Evolutionary conservation across 2,888 invertebrate genomes (phyloP).

Genomic region (Parnassius mnemosyne): DNA sequence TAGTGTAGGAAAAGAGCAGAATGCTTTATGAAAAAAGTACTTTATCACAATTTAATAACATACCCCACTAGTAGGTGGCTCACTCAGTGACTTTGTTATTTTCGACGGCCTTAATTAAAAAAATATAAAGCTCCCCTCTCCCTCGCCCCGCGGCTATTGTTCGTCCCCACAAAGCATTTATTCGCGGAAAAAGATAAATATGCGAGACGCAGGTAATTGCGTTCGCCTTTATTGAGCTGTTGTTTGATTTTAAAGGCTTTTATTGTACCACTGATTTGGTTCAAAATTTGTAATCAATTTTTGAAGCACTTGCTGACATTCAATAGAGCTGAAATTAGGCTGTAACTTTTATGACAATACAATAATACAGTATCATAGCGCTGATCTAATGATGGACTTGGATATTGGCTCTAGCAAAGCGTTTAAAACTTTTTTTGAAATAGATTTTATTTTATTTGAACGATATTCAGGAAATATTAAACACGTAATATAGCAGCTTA

Average conservation of each 20-base stretch:
- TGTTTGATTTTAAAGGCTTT: conserved; percentile 75
- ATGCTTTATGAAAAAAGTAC: conserved; percentile 58
- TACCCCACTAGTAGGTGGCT: conserved; percentile 62
- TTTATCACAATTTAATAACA: conserved; percentile 64
- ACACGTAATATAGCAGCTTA: no score
- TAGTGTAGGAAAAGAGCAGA: conserved; percentile 43
- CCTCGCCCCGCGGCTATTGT: conserved; percentile 56
- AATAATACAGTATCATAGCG: no score
- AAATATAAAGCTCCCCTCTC: conserved; percentile 73
- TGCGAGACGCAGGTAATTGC: conserved; percentile 73
- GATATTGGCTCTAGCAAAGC: no score
- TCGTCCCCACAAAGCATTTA: conserved; percentile 67
- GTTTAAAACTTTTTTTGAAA: no score
- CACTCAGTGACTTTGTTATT: conserved; percentile 77
- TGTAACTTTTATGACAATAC: no score
- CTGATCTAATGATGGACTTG: no score
- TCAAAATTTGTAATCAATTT: no score
- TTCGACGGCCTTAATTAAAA: conserved; percentile 79
- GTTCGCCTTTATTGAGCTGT: conserved; percentile 70
- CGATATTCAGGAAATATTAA: no score
- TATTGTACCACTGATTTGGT: conserved; percentile 44
- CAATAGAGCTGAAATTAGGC: no score
- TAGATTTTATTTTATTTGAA: no score
- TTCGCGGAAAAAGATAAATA: conserved; percentile 76
- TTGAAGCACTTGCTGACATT: no score